These are phyloP conservation scores for Glyphotaelius pellucidus DNA, from an alignment of 2,888 invertebrate genomes.

Conservation along the genomic window DNA sequence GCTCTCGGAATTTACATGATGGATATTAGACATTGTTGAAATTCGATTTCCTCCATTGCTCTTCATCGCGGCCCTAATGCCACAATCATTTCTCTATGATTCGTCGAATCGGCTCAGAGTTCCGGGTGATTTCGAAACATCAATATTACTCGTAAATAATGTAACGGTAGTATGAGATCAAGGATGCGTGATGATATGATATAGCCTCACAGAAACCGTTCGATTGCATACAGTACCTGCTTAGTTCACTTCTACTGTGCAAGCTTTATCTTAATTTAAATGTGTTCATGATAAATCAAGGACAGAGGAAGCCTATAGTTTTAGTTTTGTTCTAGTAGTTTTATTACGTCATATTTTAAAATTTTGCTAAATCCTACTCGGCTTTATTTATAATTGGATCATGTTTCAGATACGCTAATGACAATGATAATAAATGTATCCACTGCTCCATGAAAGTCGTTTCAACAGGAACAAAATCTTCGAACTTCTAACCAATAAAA, in stretches of 20 bases:
- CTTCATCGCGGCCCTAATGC: slow-evolving; percentile 21
- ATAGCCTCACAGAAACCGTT: slow-evolving; percentile 3
- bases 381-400: not conserved
- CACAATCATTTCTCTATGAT: slow-evolving; percentile 41
- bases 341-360: not conserved
- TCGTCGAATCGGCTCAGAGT: slow-evolving; percentile 14
- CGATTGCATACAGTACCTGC: not conserved
- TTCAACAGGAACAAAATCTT: not conserved
- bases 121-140: slow-evolving; percentile 41
- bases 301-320: not conserved
- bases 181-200: slow-evolving; percentile 34
- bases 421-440: not conserved
- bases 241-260: not conserved
- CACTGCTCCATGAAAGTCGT: not conserved
- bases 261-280: not conserved
- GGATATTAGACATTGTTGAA: slow-evolving; percentile 38
- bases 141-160: slow-evolving; percentile 34
- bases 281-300: not conserved
- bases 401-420: not conserved
- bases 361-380: not conserved
- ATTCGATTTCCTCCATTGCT: slow-evolving; percentile 39
- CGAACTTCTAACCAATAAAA: not conserved
- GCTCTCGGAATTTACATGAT: slow-evolving; percentile 29
- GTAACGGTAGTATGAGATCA: slow-evolving; percentile 27
- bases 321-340: not conserved